A percentile compares a stretch with the other conserved stretches of the same genome.
Evolutionary conservation across 37 sponge, comb jelly and placozoan species (phyloP).

Genomic region (Corticium candelabrum): DNA sequence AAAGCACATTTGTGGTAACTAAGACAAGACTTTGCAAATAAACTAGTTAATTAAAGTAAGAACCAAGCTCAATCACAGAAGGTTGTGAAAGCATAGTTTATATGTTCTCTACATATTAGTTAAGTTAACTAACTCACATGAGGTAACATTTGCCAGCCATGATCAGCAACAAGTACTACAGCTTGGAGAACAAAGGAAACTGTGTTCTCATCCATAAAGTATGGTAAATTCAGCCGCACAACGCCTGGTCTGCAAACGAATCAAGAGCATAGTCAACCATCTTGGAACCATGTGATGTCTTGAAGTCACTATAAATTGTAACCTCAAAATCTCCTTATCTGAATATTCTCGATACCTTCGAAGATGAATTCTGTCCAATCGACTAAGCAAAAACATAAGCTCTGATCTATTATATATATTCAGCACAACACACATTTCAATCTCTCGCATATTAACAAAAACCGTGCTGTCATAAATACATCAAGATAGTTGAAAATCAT

Average conservation of each 20-base stretch:
- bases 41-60: too few relatives aligned
- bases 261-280: neutral
- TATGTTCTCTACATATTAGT: neutral
- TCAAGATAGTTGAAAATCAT: too few relatives aligned
- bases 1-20: too few relatives aligned
- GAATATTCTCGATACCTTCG: constrained; percentile 58
- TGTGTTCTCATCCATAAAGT: constrained; percentile 55
- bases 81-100: too few relatives aligned
- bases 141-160: constrained; percentile 86
- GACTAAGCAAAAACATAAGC: constrained; percentile 19
- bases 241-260: constrained; percentile 58
- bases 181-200: constrained; percentile 57
- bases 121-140: constrained; percentile 22
- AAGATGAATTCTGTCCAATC: constrained; percentile 53
- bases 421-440: too few relatives aligned
- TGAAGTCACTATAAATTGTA: neutral
- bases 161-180: constrained; percentile 67
- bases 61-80: too few relatives aligned
- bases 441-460: too few relatives aligned
- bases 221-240: constrained; percentile 54
- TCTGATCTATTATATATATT: too few relatives aligned
- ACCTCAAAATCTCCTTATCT: constrained; percentile 67
- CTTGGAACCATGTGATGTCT: neutral
- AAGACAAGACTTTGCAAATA: too few relatives aligned
- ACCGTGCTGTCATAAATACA: too few relatives aligned